These are phyloP conservation scores for Euzetes globulus DNA, from an alignment of 2,888 invertebrate genomes.

Conservation along the genomic window DNA sequence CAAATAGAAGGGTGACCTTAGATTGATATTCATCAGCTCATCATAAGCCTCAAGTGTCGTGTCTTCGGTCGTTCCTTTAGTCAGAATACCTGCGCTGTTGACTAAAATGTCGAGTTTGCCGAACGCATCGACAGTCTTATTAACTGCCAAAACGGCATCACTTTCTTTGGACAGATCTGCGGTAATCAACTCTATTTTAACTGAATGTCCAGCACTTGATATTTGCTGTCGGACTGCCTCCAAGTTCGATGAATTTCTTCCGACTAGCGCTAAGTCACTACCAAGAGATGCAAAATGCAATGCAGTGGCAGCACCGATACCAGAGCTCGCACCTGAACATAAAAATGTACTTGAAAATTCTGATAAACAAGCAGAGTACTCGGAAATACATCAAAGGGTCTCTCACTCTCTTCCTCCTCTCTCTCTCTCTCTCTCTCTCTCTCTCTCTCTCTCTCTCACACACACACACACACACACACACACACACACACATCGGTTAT, in stretches of 20 bases:
- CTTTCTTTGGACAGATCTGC: background rate
- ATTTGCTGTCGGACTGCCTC: conserved; percentile 46
- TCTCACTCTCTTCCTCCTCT: too few species aligned
- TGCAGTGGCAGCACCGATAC: conserved; percentile 75
- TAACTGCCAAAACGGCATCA: background rate
- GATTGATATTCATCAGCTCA: conserved; percentile 77
- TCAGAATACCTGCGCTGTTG: conserved; percentile 54
- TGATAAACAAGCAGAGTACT: too few species aligned
- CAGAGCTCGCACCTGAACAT: conserved; percentile 66
- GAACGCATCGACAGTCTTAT: background rate
- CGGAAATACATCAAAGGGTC: too few species aligned
- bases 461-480: too few species aligned
- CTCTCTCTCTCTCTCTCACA: too few species aligned
- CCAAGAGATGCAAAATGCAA: conserved; percentile 66
- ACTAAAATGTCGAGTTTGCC: conserved; percentile 60
- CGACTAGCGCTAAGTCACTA: conserved; percentile 63
- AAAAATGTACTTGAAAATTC: too few species aligned
- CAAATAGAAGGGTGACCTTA: conserved; percentile 56
- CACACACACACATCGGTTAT: too few species aligned
- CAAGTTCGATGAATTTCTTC: conserved; percentile 62
- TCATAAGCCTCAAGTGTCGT: conserved; percentile 81
- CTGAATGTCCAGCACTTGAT: background rate
- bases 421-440: too few species aligned
- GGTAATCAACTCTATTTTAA: background rate
- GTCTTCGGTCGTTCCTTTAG: conserved; percentile 72